Percentiles rank a stretch among this genome's conserved stretches.
phyloP scores from a whole-genome alignment of 1,140 invertebrate genomes.

The Alviniconcha marisindica region DNA sequence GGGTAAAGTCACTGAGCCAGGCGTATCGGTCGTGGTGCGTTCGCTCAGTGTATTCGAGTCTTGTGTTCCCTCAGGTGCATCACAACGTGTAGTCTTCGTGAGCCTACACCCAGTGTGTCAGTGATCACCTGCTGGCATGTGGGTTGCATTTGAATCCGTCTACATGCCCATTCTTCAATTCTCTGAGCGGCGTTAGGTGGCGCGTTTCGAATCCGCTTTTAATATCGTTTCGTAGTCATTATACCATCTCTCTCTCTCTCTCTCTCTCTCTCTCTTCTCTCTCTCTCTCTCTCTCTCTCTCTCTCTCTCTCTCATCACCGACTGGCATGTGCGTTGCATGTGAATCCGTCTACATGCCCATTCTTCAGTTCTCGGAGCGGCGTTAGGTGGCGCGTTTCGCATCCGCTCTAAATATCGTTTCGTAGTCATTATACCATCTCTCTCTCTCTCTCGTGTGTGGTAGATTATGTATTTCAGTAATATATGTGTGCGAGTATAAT shows the following conservation, averaged over 20 bases:
- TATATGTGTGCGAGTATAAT: neutral
- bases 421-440: neutral
- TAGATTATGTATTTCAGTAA: no score
- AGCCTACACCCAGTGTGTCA: no score
- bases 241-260: neutral
- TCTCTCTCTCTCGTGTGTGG: neutral
- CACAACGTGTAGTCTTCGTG: no score
- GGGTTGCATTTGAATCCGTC: neutral
- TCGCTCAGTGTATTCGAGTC: no score
- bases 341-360: neutral
- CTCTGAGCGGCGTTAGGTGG: neutral
- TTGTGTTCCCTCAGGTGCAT: no score
- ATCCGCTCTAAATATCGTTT: no score
- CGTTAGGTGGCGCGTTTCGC: neutral
- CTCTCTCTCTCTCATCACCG: neutral
- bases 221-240: neutral
- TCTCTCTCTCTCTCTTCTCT: neutral
- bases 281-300: neutral
- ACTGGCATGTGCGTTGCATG: neutral
- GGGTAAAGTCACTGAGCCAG: no score
- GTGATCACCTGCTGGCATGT: neutral
- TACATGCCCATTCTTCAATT: conserved; percentile 8
- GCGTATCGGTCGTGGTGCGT: no score
- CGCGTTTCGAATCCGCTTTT: no score
- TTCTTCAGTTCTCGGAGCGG: no score